Conservation (phyloP, 1,140 invertebrate genomes). For the Scaptomyza pallida region DNA sequence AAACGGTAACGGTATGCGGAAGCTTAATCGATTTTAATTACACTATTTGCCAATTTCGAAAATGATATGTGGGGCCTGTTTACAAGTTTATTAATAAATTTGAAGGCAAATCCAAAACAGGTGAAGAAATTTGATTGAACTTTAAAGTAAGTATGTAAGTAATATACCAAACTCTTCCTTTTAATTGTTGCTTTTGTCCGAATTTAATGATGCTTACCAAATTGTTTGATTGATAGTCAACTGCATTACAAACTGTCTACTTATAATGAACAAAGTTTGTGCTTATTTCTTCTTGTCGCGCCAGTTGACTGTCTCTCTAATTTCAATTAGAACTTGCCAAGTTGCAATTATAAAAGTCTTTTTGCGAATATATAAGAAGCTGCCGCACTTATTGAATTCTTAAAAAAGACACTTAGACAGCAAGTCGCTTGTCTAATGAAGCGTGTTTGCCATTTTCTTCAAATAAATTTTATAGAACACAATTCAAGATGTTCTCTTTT, state of each 20-base stretch:
- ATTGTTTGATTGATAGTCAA: neutral
- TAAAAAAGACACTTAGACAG: neutral
- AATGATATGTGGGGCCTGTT: neutral
- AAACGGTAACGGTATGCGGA: conserved; percentile 3
- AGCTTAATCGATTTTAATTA: neutral
- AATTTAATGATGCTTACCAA: neutral
- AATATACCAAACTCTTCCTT: no score
- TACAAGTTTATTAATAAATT: neutral
- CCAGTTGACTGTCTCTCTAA: conserved; percentile 26
- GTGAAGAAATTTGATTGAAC: neutral
- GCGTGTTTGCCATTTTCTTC: neutral
- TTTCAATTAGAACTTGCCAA: conserved; percentile 62
- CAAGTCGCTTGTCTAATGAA: conserved; percentile 37
- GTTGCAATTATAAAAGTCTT: conserved; percentile 49
- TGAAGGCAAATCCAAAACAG: conserved; percentile 29
- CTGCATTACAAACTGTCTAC: neutral
- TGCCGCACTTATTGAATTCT: conserved; percentile 1
- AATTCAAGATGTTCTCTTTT: neutral
- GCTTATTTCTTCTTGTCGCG: neutral
- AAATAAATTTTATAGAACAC: conserved; percentile 4
- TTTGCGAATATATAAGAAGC: conserved; percentile 46
- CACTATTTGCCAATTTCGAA: conserved; percentile 14
- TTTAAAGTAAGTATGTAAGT: no score
- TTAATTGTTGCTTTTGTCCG: no score
- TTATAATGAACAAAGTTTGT: conserved; percentile 8